Conservation (phyloP, 2,888 invertebrate species). For the Rhagophthalmus giganteus region DNA sequence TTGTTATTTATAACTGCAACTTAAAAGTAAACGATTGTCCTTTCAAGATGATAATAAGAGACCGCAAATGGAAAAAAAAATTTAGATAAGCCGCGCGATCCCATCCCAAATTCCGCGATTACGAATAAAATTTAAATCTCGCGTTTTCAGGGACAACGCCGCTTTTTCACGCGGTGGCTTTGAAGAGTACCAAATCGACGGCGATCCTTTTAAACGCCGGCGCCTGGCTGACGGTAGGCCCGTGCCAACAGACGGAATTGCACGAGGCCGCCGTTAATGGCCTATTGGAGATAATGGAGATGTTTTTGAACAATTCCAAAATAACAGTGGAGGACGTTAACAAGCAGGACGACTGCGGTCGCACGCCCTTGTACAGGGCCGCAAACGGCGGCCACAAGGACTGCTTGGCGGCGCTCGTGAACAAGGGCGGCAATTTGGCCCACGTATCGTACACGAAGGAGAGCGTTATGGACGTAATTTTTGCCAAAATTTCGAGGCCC, state of each 20-base stretch:
- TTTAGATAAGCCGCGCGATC: no score
- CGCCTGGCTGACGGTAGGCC: constrained; percentile 45
- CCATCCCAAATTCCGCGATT: no score
- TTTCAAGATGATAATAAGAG: no score
- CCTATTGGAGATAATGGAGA: constrained; percentile 38
- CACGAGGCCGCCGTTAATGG: constrained; percentile 52
- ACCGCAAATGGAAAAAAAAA: no score
- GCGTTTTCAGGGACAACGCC: constrained; percentile 47
- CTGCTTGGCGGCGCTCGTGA: constrained; percentile 56
- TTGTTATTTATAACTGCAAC: no score
- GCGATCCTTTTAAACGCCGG: constrained; percentile 48
- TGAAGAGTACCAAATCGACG: constrained; percentile 47
- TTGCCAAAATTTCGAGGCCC: constrained; percentile 49
- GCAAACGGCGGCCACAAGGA: constrained; percentile 58
- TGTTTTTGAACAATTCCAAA: constrained; percentile 40
- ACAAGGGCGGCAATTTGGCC: constrained; percentile 50
- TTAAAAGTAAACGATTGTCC: no score
- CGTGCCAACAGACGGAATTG: constrained; percentile 49
- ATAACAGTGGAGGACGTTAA: constrained; percentile 40
- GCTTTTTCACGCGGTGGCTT: constrained; percentile 52
- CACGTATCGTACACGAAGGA: constrained; percentile 45
- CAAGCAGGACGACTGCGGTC: constrained; percentile 45
- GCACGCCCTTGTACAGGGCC: constrained; percentile 61
- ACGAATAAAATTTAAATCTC: no score
- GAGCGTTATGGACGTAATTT: constrained; percentile 52